Percentiles rank a stretch among this genome's conserved stretches.
Conservation (phyloP, 2,113 vertebrate species). For the Rhadina sibilatrix region DNA sequence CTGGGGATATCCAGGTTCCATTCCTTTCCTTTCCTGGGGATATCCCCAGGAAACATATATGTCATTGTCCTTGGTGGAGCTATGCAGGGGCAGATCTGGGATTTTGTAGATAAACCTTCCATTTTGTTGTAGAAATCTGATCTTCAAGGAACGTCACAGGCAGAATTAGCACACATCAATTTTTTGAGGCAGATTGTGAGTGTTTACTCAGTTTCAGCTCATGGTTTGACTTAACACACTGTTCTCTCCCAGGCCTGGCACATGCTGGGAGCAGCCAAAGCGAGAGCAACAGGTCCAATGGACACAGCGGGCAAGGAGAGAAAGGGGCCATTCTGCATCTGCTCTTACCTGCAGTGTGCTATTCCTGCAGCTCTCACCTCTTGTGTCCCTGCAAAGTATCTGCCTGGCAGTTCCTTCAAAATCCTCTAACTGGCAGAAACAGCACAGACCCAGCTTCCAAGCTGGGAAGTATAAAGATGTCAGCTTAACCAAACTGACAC, state of each 20-base stretch:
- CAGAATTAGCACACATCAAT: rapidly evolving
- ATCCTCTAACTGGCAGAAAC: background rate
- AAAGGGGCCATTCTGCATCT: background rate
- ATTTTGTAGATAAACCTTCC: background rate
- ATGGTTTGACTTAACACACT: background rate
- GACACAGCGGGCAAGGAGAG: rapidly evolving
- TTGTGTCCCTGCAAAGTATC: background rate
- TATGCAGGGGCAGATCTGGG: rapidly evolving
- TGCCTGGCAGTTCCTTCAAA: background rate
- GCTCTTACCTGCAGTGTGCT: background rate
- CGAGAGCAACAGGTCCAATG: rapidly evolving
- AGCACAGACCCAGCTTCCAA: background rate
- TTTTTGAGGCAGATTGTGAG: background rate
- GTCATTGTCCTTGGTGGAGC: rapidly evolving
- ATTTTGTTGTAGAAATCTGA: rapidly evolving
- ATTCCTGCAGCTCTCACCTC: background rate
- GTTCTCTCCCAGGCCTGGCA: background rate
- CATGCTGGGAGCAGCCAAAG: background rate
- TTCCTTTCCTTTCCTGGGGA: rapidly evolving
- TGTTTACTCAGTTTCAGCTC: background rate
- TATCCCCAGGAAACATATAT: rapidly evolving
- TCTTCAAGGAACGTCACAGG: rapidly evolving
- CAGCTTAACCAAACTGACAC: background rate
- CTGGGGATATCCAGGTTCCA: background rate
- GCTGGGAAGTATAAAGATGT: background rate